These are phyloP conservation scores for Periophthalmodon schlosseri DNA, from an alignment of 2,113 vertebrate species.

Conservation along the genomic window DNA sequence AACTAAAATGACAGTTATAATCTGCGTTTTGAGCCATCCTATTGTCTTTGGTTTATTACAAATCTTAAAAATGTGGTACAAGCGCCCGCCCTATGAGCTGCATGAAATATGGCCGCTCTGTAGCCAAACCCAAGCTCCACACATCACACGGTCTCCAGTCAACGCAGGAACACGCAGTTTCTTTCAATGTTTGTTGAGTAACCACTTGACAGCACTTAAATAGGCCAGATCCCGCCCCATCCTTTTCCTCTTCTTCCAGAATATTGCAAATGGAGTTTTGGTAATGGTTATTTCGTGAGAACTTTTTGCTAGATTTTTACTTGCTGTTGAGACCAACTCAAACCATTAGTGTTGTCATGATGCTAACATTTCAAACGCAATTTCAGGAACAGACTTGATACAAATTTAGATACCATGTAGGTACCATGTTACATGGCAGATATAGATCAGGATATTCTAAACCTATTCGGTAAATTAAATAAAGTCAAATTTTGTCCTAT, in stretches of 20 bases:
- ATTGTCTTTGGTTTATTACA: constrained; percentile 43
- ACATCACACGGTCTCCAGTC: constrained; percentile 60
- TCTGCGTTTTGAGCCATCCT: constrained; percentile 31
- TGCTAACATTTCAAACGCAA: background rate
- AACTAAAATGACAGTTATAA: constrained; percentile 28
- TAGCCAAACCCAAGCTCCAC: constrained; percentile 69
- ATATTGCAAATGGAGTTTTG: background rate
- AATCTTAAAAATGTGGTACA: constrained; percentile 51
- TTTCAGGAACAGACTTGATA: background rate
- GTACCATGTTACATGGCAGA: too few relatives aligned
- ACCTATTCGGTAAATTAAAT: too few relatives aligned
- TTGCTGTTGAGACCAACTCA: background rate
- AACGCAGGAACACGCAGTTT: constrained; percentile 51
- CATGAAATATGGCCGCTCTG: constrained; percentile 54
- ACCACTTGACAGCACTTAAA: constrained; percentile 42
- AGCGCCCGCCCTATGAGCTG: constrained; percentile 52
- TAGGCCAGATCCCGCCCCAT: constrained; percentile 38
- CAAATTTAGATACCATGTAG: too few relatives aligned
- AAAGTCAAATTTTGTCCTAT: too few relatives aligned
- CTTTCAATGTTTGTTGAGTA: constrained; percentile 51
- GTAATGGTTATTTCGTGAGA: background rate
- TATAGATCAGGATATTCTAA: too few relatives aligned
- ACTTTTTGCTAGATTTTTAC: background rate
- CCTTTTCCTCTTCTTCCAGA: background rate
- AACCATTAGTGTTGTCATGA: background rate